These are phyloP conservation scores for Cheilinus undulatus DNA, from an alignment of 2,113 vertebrate genomes.

Conservation along the genomic window DNA sequence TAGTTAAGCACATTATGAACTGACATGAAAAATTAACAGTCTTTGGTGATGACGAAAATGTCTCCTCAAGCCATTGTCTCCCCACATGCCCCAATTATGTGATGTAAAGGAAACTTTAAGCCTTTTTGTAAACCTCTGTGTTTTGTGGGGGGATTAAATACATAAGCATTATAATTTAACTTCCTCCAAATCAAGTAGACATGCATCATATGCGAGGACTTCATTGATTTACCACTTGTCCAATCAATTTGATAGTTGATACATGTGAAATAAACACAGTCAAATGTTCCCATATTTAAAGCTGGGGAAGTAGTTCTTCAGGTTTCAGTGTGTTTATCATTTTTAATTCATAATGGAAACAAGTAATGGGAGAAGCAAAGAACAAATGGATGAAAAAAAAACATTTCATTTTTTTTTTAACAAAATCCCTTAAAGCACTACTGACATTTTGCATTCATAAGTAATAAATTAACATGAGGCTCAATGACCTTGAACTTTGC, in stretches of 20 bases:
- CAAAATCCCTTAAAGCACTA: no score
- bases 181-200: background rate
- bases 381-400: no score
- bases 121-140: background rate
- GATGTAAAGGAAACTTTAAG: background rate
- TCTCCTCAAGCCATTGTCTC: background rate
- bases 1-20: background rate
- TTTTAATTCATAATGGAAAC: no score
- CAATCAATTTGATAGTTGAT: slow-evolving; percentile 7
- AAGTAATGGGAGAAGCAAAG: no score
- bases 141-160: background rate
- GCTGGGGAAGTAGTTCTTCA: no score
- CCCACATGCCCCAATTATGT: slow-evolving; percentile 30
- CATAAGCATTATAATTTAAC: background rate
- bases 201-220: slow-evolving; percentile 7
- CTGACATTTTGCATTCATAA: no score
- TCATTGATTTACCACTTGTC: slow-evolving; percentile 10
- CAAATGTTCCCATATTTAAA: no score
- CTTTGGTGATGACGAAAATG: background rate
- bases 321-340: no score
- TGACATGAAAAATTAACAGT: background rate
- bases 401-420: no score
- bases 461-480: no score
- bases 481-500: no score
- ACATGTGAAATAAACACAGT: background rate